Evolutionary conservation across 1,140 invertebrate species (phyloP).

Genomic region (Hypsibius dujardini): DNA sequence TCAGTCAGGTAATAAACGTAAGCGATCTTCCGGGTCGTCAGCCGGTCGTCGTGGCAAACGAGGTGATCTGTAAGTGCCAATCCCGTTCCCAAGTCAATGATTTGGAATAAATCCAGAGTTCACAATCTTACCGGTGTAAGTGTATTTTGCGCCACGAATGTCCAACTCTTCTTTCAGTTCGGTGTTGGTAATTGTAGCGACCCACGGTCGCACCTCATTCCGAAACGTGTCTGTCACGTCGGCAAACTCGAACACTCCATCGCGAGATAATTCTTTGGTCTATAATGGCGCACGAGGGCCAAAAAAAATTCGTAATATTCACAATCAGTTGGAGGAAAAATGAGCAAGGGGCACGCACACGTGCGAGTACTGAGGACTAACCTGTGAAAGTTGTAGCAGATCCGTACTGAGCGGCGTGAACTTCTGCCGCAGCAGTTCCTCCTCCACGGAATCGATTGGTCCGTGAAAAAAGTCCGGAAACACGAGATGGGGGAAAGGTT

Average conservation of each 20-base stretch:
- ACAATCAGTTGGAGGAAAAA: slow-evolving; percentile 27
- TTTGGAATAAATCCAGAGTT: slow-evolving; percentile 11
- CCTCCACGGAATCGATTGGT: slow-evolving; percentile 29
- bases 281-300: neutral
- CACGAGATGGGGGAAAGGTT: neutral
- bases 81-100: slow-evolving; percentile 12
- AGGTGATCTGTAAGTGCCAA: slow-evolving; percentile 34
- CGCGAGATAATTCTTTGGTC: neutral
- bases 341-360: slow-evolving; percentile 24
- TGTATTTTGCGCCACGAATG: slow-evolving; percentile 36
- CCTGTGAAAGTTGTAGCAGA: slow-evolving; percentile 39
- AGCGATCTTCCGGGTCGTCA: slow-evolving; percentile 41
- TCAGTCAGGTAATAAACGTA: slow-evolving; percentile 42
- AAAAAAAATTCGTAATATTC: too few relatives aligned
- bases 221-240: slow-evolving; percentile 30
- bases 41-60: slow-evolving; percentile 45
- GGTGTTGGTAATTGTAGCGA: slow-evolving; percentile 34
- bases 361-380: slow-evolving; percentile 33
- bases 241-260: slow-evolving; percentile 23
- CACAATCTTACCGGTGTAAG: slow-evolving; percentile 31
- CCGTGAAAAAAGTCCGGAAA: slow-evolving; percentile 3
- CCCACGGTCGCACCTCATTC: slow-evolving; percentile 31
- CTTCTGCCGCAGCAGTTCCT: slow-evolving; percentile 32
- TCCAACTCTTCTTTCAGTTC: slow-evolving; percentile 32
- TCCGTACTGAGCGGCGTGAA: slow-evolving; percentile 38